A percentile compares a stretch with the other conserved stretches of the same genome.
These are phyloP conservation scores for Myrmophylax atrothorax DNA, from an alignment of 2,113 vertebrate genomes.

Conservation along the genomic window DNA sequence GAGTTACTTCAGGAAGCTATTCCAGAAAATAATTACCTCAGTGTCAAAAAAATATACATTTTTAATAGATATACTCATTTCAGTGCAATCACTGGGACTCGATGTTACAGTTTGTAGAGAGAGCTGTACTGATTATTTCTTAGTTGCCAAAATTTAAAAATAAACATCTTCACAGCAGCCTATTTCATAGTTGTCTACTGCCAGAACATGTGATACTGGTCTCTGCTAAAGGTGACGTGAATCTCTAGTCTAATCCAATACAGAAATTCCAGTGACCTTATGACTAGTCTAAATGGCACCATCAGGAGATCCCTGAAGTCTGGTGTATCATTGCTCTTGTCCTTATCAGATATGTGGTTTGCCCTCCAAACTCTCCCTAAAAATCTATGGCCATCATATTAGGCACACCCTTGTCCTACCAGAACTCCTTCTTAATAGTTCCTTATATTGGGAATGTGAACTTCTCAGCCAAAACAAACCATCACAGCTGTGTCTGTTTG, in stretches of 20 bases:
- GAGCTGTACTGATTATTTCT: not conserved
- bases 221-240: not conserved
- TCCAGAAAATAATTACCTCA: not conserved
- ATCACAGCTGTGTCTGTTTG: not conserved
- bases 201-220: not conserved
- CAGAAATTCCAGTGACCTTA: not conserved
- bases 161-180: not conserved
- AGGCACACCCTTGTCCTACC: not conserved
- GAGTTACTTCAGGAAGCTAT: not conserved
- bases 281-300: not conserved
- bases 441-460: accelerated
- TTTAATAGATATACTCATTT: not conserved
- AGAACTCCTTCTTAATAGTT: not conserved
- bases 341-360: not conserved
- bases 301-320: not conserved
- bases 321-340: not conserved
- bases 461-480: not conserved
- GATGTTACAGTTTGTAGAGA: not conserved
- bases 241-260: not conserved
- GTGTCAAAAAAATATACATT: not conserved
- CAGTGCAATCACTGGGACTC: not conserved
- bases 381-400: accelerated
- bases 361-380: not conserved
- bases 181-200: not conserved
- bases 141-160: not conserved